Evolutionary conservation across 2,113 vertebrate genomes (phyloP).

Genomic region (Tachysurus fulvidraco): DNA sequence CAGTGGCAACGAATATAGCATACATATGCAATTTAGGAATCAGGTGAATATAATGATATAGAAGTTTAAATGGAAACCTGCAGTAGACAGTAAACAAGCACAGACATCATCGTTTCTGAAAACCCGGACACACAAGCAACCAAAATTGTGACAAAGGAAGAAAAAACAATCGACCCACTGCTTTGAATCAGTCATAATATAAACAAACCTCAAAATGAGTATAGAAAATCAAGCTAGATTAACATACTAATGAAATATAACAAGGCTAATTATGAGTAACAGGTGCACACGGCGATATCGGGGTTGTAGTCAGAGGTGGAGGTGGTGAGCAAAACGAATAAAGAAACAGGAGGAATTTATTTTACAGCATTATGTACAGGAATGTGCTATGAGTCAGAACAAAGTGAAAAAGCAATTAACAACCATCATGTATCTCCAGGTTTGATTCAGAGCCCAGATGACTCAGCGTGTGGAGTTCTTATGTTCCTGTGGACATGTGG

Average conservation of each 20-base stretch:
- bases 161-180: background rate
- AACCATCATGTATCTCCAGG: background rate
- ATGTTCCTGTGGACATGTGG: background rate
- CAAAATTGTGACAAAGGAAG: background rate
- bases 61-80: background rate
- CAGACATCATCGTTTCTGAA: background rate
- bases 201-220: background rate
- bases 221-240: background rate
- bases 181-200: background rate
- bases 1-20: too few species aligned
- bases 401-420: background rate
- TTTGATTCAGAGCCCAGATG: background rate
- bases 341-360: background rate
- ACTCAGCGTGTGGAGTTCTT: background rate
- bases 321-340: background rate
- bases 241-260: background rate
- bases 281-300: background rate
- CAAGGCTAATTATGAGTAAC: background rate
- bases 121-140: background rate
- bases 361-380: background rate
- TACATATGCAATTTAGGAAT: background rate
- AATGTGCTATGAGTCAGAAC: background rate
- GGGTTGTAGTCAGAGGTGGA: background rate
- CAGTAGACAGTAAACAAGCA: background rate
- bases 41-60: background rate